Conservation (phyloP, 2,113 vertebrate genomes). For the Cathartes aura region DNA sequence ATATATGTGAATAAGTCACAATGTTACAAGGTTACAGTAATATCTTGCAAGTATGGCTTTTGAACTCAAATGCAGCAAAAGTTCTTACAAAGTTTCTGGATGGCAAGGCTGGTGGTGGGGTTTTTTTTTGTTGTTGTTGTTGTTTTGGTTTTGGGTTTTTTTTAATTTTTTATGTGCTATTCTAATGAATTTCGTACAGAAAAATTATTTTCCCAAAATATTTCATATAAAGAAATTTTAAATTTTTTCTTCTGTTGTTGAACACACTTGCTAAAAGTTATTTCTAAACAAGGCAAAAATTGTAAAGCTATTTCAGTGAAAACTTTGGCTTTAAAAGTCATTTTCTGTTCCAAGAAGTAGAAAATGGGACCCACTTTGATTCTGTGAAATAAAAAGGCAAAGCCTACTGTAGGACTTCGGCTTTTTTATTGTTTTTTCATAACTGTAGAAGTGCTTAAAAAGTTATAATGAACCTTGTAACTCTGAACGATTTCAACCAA, state of each 20-base stretch:
- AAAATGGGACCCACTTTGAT: neutral
- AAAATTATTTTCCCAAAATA: neutral
- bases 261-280: neutral
- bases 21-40: neutral
- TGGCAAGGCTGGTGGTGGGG: neutral
- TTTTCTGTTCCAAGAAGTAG: neutral
- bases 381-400: neutral
- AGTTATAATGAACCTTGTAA: neutral
- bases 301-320: neutral
- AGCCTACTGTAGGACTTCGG: neutral
- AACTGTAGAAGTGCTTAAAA: neutral
- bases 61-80: neutral
- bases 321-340: neutral
- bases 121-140: accelerated
- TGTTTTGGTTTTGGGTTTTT: no score
- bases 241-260: neutral
- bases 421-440: neutral
- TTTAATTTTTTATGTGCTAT: neutral
- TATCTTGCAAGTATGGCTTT: neutral
- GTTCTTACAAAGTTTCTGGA: neutral
- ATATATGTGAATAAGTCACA: neutral
- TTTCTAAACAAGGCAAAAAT: neutral
- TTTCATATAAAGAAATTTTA: neutral
- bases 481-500: neutral
- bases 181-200: neutral